Evolutionary conservation across 1,140 invertebrate species (phyloP).

Genomic region (Halictus rubicundus): DNA sequence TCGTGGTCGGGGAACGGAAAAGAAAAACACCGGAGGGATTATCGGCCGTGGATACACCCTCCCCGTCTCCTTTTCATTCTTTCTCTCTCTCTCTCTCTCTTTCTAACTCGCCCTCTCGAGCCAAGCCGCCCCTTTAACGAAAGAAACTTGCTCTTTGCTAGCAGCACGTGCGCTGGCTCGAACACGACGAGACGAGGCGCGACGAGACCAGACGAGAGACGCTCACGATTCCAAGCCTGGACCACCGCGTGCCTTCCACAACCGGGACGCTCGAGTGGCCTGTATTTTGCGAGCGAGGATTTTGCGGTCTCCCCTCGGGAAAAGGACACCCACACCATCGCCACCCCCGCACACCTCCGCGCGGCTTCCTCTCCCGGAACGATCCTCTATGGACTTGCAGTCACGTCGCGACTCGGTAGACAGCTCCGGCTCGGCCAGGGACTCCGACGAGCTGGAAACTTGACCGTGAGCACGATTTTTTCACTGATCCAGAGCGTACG

Average conservation of each 20-base stretch:
- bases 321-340: conserved; percentile 19
- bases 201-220: not conserved
- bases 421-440: not conserved
- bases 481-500: not conserved
- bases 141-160: conserved; percentile 54
- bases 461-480: conserved; percentile 13
- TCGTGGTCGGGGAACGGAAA: conserved; percentile 59
- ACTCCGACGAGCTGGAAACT: conserved; percentile 24
- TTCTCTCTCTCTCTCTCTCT: not conserved
- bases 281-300: conserved; percentile 41
- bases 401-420: conserved; percentile 27
- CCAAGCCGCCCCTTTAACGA: conserved; percentile 48
- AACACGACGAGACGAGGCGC: conserved; percentile 14
- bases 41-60: conserved; percentile 63
- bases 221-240: conserved; percentile 31
- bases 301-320: conserved; percentile 37
- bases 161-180: conserved; percentile 40
- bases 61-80: not conserved
- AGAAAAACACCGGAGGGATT: conserved; percentile 73
- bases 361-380: not conserved
- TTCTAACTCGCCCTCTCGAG: not conserved
- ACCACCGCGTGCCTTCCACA: conserved; percentile 21
- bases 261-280: conserved; percentile 44
- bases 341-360: not conserved
- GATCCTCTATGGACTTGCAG: conserved; percentile 1